phyloP scores from a whole-genome alignment of 2,797 vertebrate genomes.

The Catostomus latipinnis region DNA sequence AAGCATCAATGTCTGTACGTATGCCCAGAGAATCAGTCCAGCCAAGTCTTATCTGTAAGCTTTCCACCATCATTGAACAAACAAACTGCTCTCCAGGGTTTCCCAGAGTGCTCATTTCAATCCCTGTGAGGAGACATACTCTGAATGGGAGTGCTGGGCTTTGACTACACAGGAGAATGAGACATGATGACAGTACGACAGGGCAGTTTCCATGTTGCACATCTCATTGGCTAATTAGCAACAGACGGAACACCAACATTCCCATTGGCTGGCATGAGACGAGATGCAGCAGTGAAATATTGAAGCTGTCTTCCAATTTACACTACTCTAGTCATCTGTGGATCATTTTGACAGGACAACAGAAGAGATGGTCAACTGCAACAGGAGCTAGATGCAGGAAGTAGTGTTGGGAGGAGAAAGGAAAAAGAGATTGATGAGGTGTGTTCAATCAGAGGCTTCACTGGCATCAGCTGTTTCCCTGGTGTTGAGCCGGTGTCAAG shows the following conservation, averaged over 20 bases:
- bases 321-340: conserved; percentile 65
- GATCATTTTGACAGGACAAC: conserved; percentile 64
- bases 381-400: conserved; percentile 45
- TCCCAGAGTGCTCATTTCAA: neutral
- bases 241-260: conserved; percentile 74
- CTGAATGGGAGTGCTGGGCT: conserved; percentile 15
- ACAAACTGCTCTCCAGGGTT: conserved; percentile 13
- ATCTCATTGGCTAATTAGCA: conserved; percentile 78
- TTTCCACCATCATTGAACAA: neutral
- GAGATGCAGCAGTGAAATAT: conserved; percentile 66
- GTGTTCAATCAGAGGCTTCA: conserved; percentile 63
- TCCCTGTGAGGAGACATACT: neutral
- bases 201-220: conserved; percentile 72
- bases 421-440: conserved; percentile 49
- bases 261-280: conserved; percentile 62
- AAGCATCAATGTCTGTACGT: conserved; percentile 49
- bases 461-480: conserved; percentile 52
- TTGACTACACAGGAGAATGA: neutral
- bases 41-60: neutral
- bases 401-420: conserved; percentile 43
- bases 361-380: conserved; percentile 61
- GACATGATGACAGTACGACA: conserved; percentile 56
- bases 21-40: neutral
- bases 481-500: conserved; percentile 69
- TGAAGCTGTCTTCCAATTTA: conserved; percentile 66